phyloP scores from a whole-genome alignment of 2,888 invertebrate species.

The Conus canariensis region DNA sequence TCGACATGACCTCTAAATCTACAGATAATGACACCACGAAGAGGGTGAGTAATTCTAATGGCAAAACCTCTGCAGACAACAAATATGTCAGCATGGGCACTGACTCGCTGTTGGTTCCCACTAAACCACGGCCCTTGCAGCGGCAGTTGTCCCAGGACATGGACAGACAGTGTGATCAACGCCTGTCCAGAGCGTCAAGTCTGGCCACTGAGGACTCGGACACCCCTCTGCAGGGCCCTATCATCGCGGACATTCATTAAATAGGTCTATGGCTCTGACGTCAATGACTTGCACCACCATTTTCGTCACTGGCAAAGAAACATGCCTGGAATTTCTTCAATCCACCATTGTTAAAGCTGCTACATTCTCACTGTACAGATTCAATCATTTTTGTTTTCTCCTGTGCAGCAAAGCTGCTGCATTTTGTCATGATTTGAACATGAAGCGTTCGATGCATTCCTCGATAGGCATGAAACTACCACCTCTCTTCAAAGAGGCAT shows the following conservation, averaged over 20 bases:
- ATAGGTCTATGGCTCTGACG: neutral
- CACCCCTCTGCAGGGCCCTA: neutral
- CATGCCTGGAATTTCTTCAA: no score
- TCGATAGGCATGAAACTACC: no score
- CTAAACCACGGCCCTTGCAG: neutral
- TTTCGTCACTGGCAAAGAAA: no score
- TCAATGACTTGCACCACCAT: no score
- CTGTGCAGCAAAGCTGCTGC: no score
- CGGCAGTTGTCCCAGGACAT: slow-evolving; percentile 30
- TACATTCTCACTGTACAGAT: no score
- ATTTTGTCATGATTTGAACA: no score
- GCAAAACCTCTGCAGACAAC: neutral
- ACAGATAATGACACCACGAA: neutral
- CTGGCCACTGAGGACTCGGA: slow-evolving; percentile 35
- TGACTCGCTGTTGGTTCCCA: neutral
- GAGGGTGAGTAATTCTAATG: neutral
- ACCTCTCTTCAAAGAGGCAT: no score
- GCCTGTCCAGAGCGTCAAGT: slow-evolving; percentile 22
- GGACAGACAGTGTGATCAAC: slow-evolving; percentile 7
- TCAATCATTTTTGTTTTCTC: no score
- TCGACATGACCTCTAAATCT: neutral
- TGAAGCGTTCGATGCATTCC: no score
- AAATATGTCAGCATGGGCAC: neutral
- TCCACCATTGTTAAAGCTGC: no score
- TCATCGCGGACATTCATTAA: slow-evolving; percentile 32